These are phyloP conservation scores for Paramormyrops hopkinsi DNA, from an alignment of 2,797 vertebrate genomes.

Conservation along the genomic window DNA sequence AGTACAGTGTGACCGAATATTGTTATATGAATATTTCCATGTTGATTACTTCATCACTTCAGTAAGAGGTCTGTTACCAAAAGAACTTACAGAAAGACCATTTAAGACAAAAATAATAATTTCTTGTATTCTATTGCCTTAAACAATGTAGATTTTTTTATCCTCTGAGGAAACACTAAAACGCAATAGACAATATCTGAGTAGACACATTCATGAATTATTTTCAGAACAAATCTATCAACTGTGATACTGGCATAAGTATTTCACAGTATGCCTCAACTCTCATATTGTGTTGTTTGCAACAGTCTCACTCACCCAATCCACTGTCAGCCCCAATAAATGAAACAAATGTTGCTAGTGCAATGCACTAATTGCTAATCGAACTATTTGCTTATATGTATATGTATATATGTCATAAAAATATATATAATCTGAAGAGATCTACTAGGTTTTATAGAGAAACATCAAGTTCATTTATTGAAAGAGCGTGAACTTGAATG, in stretches of 20 bases:
- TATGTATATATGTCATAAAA: neutral
- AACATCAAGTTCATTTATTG: neutral
- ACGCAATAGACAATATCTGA: neutral
- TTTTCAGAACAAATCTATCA: neutral
- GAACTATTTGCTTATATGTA: neutral
- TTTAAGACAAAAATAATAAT: neutral
- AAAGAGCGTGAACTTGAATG: neutral
- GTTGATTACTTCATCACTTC: neutral
- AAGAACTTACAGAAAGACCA: neutral
- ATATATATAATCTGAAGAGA: neutral
- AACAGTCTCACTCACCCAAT: neutral
- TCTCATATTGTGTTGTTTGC: neutral
- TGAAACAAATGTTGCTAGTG: neutral
- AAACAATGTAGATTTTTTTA: neutral
- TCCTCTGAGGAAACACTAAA: neutral
- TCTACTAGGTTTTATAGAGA: neutral
- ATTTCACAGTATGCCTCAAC: neutral
- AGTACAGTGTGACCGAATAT: neutral
- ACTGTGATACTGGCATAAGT: neutral
- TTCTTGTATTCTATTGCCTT: neutral
- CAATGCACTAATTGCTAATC: neutral
- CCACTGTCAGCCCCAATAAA: neutral
- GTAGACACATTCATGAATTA: neutral
- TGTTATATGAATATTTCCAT: neutral
- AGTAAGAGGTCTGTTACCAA: neutral